Evolutionary conservation across 2,113 vertebrate genomes (phyloP).

Genomic region (Eclectus roratus): DNA sequence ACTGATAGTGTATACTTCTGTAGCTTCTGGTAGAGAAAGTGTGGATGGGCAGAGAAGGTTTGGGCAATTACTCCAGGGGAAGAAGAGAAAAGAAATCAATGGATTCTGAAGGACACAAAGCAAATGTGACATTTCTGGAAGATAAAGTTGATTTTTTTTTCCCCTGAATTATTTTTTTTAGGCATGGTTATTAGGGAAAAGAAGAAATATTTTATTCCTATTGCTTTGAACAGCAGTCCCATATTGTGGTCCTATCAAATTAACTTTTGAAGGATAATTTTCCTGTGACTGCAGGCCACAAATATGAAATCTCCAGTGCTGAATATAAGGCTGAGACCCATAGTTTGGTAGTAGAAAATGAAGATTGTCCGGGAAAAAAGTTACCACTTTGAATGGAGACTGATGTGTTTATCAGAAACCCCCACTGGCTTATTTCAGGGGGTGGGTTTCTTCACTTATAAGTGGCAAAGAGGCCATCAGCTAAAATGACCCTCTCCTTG

Average conservation of each 20-base stretch:
- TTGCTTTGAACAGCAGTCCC: not conserved
- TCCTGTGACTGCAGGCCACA: slow-evolving; percentile 11
- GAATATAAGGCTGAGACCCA: not conserved
- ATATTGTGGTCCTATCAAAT: not conserved
- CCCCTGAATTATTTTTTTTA: not conserved
- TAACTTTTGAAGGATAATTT: not conserved
- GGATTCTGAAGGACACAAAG: slow-evolving; percentile 3
- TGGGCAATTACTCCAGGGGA: not conserved
- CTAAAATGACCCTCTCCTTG: not conserved
- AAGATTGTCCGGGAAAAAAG: not conserved
- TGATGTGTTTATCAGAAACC: not conserved
- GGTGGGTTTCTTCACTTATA: not conserved
- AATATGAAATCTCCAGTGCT: not conserved
- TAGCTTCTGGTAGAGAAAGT: not conserved
- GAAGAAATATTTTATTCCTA: not conserved
- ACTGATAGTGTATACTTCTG: not conserved
- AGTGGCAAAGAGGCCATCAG: not conserved
- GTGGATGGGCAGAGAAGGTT: not conserved
- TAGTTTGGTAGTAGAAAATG: not conserved
- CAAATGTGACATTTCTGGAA: not conserved
- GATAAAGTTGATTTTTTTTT: not conserved
- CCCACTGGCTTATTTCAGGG: not conserved
- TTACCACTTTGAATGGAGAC: not conserved
- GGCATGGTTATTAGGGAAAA: not conserved
- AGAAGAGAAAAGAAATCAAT: slow-evolving; percentile 11